Conservation (phyloP, 2,888 invertebrate species). For the Acanthosepion esculentum region DNA sequence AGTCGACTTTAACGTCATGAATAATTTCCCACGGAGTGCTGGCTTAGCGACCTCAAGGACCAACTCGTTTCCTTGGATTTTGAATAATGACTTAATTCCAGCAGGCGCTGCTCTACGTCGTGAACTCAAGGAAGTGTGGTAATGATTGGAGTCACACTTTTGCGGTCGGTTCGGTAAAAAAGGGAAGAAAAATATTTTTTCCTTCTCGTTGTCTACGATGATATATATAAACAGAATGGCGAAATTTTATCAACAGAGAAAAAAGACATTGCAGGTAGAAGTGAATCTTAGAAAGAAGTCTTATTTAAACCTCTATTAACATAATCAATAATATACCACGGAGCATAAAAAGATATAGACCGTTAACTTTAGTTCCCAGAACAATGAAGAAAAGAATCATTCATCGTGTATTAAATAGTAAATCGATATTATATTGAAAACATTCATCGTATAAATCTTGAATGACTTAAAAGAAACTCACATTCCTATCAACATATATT, state of each 20-base stretch:
- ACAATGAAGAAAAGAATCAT: no score
- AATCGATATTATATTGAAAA: no score
- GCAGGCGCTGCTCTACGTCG: not conserved
- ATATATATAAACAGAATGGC: not conserved
- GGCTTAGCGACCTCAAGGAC: not conserved
- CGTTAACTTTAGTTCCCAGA: not conserved
- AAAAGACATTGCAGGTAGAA: not conserved
- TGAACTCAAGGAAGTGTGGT: not conserved
- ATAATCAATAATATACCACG: not conserved
- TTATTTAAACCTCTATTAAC: not conserved
- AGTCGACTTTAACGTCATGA: not conserved
- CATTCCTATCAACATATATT: no score
- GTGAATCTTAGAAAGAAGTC: no score
- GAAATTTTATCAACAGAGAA: not conserved
- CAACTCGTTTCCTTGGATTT: not conserved
- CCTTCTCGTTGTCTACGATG: not conserved
- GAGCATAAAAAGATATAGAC: not conserved
- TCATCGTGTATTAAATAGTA: no score
- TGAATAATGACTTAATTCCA: not conserved
- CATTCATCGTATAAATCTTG: no score
- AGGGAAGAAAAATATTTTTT: no score
- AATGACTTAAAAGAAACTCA: no score
- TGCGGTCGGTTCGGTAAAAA: not conserved
- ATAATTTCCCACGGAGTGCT: not conserved
- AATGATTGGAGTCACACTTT: not conserved